These are phyloP conservation scores for Diachasma alloeum DNA, from an alignment of 1,140 invertebrate genomes.

Conservation along the genomic window DNA sequence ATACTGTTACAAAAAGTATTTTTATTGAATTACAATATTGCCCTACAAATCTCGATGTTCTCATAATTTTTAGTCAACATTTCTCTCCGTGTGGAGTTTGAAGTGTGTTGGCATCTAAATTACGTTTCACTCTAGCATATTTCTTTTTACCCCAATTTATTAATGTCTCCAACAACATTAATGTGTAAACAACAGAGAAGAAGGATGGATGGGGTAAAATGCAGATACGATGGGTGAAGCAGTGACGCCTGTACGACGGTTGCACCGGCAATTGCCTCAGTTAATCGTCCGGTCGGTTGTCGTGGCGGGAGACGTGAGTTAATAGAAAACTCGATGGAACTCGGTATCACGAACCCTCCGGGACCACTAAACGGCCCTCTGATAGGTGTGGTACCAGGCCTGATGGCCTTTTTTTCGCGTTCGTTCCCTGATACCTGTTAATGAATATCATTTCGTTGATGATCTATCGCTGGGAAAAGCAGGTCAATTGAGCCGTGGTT, in stretches of 20 bases:
- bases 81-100: background rate
- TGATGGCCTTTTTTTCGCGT: slow-evolving; percentile 23
- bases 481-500: slow-evolving; percentile 23
- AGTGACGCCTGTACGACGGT: background rate
- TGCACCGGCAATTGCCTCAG: slow-evolving; percentile 10
- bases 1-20: too few relatives aligned
- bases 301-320: slow-evolving; percentile 21
- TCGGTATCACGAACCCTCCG: background rate
- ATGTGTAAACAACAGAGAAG: background rate
- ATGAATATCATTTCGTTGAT: slow-evolving; percentile 28
- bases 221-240: background rate
- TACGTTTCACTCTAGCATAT: background rate
- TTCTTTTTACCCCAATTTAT: background rate
- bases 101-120: background rate
- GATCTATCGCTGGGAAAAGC: slow-evolving; percentile 27
- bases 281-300: slow-evolving; percentile 11
- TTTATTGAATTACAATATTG: too few relatives aligned
- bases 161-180: background rate
- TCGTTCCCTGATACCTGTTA: slow-evolving; percentile 14
- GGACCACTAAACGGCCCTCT: background rate
- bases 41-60: too few relatives aligned
- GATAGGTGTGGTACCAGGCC: background rate
- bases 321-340: slow-evolving; percentile 37
- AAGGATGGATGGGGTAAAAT: background rate
- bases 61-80: background rate